Evolutionary conservation across 2,797 vertebrate species (phyloP).

Genomic region (Danio choprae): DNA sequence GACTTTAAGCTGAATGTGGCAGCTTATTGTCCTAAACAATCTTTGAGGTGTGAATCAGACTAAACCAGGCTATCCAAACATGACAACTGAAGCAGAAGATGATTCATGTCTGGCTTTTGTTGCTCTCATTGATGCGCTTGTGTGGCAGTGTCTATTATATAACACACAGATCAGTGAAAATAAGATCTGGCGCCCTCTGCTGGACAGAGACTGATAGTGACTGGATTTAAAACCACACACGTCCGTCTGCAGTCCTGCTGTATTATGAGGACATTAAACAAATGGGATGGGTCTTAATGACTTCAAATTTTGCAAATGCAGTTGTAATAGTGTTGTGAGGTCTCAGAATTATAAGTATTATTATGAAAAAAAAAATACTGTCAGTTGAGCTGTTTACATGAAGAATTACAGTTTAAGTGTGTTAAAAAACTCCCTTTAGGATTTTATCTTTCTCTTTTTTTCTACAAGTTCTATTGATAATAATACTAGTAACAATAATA

Average conservation of each 20-base stretch:
- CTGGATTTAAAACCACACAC: background rate
- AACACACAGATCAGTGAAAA: background rate
- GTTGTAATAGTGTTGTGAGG: background rate
- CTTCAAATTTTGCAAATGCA: background rate
- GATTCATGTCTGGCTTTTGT: background rate
- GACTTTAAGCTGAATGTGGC: background rate
- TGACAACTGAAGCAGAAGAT: constrained; percentile 5
- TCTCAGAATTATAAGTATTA: background rate
- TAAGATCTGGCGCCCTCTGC: background rate
- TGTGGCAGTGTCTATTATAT: background rate
- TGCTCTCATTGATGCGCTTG: background rate
- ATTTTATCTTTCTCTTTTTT: too few species aligned
- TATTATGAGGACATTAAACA: background rate
- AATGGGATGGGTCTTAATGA: background rate
- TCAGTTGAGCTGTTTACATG: background rate
- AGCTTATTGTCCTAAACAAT: background rate
- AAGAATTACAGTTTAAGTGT: background rate
- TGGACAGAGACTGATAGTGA: constrained; percentile 20
- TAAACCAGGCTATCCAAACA: constrained; percentile 4
- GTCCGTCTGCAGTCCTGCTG: background rate
- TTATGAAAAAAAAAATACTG: background rate
- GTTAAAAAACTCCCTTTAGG: too few species aligned
- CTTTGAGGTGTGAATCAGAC: background rate
- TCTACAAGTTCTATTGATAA: too few species aligned
- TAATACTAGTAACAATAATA: too few species aligned